These are phyloP conservation scores for Pygocentrus nattereri DNA, from an alignment of 2,797 vertebrate genomes.

Conservation along the genomic window DNA sequence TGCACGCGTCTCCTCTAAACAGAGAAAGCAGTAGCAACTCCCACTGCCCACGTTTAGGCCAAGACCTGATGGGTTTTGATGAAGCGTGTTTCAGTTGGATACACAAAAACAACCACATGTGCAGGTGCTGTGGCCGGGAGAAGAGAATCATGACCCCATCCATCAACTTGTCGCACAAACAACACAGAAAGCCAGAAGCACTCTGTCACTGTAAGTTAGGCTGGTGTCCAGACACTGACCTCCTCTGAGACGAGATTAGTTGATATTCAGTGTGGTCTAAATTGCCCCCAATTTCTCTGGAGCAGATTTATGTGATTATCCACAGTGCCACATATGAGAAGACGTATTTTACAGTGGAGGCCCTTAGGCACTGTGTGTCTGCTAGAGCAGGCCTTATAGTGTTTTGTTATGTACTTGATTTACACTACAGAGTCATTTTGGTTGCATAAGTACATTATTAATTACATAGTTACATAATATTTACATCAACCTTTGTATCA, in stretches of 20 bases:
- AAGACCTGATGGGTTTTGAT: slow-evolving; percentile 4
- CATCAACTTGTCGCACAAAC: slow-evolving; percentile 13
- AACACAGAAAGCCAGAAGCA: not conserved
- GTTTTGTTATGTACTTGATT: not conserved
- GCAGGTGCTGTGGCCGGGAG: slow-evolving; percentile 6
- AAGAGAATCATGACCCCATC: slow-evolving; percentile 1
- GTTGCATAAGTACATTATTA: not conserved
- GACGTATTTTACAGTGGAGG: not conserved
- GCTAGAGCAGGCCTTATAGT: not conserved
- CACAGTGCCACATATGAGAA: slow-evolving; percentile 8
- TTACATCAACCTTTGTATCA: not conserved
- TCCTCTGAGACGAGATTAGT: slow-evolving; percentile 14
- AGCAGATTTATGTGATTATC: slow-evolving; percentile 15
- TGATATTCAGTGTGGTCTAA: slow-evolving; percentile 11
- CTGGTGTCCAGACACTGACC: slow-evolving; percentile 10
- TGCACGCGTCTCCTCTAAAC: slow-evolving; percentile 8
- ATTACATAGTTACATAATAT: not conserved
- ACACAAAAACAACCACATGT: slow-evolving; percentile 36
- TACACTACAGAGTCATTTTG: not conserved
- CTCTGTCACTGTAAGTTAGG: not conserved
- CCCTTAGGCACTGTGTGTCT: not conserved
- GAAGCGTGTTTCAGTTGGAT: not conserved
- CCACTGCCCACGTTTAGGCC: not conserved
- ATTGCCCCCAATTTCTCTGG: not conserved
- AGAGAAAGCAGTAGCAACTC: slow-evolving; percentile 15